phyloP scores from a whole-genome alignment of 2,113 vertebrate species.

The Condylura cristata region DNA sequence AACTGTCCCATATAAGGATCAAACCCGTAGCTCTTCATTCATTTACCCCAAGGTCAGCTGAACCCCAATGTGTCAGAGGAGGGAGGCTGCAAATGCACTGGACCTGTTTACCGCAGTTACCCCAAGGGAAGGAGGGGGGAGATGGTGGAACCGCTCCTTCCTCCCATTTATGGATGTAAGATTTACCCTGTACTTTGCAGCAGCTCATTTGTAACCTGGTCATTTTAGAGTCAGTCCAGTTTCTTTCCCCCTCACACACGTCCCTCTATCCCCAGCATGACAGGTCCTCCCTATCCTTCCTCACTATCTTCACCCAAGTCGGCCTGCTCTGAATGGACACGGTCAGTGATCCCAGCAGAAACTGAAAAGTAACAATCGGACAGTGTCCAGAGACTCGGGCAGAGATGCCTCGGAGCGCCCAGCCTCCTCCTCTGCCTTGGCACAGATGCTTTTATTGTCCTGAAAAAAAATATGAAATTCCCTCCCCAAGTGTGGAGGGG shows the following conservation, averaged over 20 bases:
- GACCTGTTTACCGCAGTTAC: not conserved
- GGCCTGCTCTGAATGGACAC: slow-evolving; percentile 62
- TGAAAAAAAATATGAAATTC: slow-evolving; percentile 70
- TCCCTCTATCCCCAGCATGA: not conserved
- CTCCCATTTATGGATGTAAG: slow-evolving; percentile 40
- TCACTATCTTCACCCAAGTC: slow-evolving; percentile 61
- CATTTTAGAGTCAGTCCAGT: slow-evolving; percentile 39
- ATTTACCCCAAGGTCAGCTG: slow-evolving; percentile 17
- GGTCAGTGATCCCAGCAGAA: slow-evolving; percentile 72
- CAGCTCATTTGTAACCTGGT: slow-evolving; percentile 49
- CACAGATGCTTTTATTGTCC: slow-evolving; percentile 80
- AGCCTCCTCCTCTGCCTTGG: slow-evolving; percentile 76
- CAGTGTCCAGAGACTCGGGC: slow-evolving; percentile 76
- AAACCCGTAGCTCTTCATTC: slow-evolving; percentile 51
- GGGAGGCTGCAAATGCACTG: not conserved
- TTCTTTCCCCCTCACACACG: slow-evolving; percentile 28
- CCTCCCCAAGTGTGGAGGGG: slow-evolving; percentile 14
- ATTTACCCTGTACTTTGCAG: slow-evolving; percentile 3
- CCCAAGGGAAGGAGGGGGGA: not conserved
- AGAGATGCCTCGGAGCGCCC: slow-evolving; percentile 77
- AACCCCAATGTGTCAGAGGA: slow-evolving; percentile 27
- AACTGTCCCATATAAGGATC: slow-evolving; percentile 56
- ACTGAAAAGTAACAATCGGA: slow-evolving; percentile 76
- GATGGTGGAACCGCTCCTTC: not conserved
- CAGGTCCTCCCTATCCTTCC: slow-evolving; percentile 37